phyloP scores from a whole-genome alignment of 2,888 invertebrate species.

The Scaptomyza reducta region DNA sequence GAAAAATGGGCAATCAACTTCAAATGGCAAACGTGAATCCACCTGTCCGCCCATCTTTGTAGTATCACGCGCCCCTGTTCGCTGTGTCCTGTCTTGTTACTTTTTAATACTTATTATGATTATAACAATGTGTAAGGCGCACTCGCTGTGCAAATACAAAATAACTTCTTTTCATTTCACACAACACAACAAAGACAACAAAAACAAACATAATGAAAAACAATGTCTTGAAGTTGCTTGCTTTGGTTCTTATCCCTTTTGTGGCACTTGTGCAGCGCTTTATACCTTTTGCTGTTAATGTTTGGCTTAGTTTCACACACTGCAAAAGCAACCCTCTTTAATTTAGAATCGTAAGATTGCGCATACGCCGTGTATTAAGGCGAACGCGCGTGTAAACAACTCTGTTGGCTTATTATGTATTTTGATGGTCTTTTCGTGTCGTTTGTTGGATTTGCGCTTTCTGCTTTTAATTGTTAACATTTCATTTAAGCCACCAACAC shows the following conservation, averaged over 20 bases:
- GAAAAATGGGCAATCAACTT: constrained; percentile 78
- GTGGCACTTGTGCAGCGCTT: constrained; percentile 46
- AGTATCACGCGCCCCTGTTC: constrained; percentile 1
- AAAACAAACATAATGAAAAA: constrained; percentile 66
- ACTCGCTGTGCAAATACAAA: constrained; percentile 64
- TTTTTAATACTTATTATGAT: constrained; percentile 78
- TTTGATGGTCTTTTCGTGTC: constrained; percentile 74
- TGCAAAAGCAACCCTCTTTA: constrained; percentile 22
- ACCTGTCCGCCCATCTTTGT: constrained; percentile 45
- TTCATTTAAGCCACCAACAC: constrained; percentile 68
- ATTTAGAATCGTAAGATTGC: constrained; percentile 64
- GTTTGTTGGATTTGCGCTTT: constrained; percentile 61
- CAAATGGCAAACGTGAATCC: constrained; percentile 59
- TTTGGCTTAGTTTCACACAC: constrained; percentile 69
- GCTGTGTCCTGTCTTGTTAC: constrained; percentile 45
- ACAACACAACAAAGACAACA: constrained; percentile 9
- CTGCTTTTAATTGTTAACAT: constrained; percentile 78
- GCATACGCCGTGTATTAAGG: constrained; percentile 59
- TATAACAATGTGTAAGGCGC: constrained; percentile 71
- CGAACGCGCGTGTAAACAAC: constrained; percentile 46
- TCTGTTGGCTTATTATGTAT: constrained; percentile 48
- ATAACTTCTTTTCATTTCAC: constrained; percentile 60
- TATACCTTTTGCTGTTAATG: constrained; percentile 48
- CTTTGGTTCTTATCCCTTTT: constrained; percentile 45
- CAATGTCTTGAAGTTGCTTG: constrained; percentile 18